Evolutionary conservation across 1,140 invertebrate genomes (phyloP), one percentile per base, ranked within the genome.

Genomic region (Reticulitermes speratus): DNA sequence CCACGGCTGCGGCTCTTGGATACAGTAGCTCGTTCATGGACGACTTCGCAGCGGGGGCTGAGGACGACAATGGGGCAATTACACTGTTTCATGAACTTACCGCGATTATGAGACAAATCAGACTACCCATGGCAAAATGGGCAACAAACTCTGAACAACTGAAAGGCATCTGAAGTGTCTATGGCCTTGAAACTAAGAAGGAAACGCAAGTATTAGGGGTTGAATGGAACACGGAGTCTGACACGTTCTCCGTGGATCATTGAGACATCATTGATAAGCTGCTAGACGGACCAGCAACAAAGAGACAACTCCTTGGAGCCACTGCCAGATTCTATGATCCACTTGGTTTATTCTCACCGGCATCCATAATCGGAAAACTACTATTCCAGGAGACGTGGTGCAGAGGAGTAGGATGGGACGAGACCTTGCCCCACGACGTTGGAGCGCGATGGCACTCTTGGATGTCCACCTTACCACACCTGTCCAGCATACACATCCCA

Each of bases 341-440:
- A 30, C 83, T 84, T 52, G 45, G 38, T 21, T 21, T 84, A 6
- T 14, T 84, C 14, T 38, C 52, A 55, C 83, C 83, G 16, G 44
- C 44, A 84, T 84, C 83, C n/a, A 84, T 84, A 7, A 84, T 38
- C 12, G 52, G 44, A 84, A 84, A 84, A 84, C 16, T 84, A 21
- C 83, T 84, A 30, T 84, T 84, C 30, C 83, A 45, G 52, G 83
- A 84, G 11, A 84, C 83, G 30, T 84, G 83, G 83, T 84, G 83
- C 52, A 84, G 83, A 52, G 83, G 83, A 48, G 14, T 84, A 48
- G 38, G 30, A 44, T 84, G 83, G 83, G 52, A 84, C 52, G 45
- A 25, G 30, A 19, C 45, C 12, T 55, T 84, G 45, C 83, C 83
- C 14, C 52, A 84, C 44, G 83, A 48, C 6, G 7, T 84, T 16